Conservation (phyloP, 2,888 invertebrate genomes). For the Cantharis rufa region DNA sequence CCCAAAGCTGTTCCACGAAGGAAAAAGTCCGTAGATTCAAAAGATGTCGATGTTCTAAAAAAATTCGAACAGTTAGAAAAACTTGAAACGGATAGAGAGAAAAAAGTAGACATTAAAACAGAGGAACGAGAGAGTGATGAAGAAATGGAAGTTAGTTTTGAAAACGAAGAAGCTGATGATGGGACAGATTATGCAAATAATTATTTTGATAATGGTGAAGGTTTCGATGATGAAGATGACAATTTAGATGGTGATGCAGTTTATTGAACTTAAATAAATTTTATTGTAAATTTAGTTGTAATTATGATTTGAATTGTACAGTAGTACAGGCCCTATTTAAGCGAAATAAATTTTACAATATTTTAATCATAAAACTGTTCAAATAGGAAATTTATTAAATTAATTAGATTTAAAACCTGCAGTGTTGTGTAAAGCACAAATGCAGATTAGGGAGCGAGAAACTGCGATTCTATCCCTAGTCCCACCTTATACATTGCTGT, state of each 20-base stretch:
- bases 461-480: too few relatives aligned
- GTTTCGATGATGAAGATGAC: conserved; percentile 85
- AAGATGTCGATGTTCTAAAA: conserved; percentile 39
- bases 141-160: conserved; percentile 66
- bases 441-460: too few relatives aligned
- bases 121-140: conserved; percentile 63
- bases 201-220: conserved; percentile 88
- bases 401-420: too few relatives aligned
- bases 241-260: conserved; percentile 83
- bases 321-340: neutral
- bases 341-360: neutral
- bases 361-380: neutral
- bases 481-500: too few relatives aligned
- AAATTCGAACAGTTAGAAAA: conserved; percentile 59
- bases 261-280: conserved; percentile 59
- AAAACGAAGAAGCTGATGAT: conserved; percentile 86
- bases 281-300: neutral
- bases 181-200: conserved; percentile 87
- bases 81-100: conserved; percentile 65
- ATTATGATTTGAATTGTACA: neutral
- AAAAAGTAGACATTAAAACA: conserved; percentile 58
- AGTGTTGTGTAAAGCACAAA: too few relatives aligned
- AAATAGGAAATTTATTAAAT: neutral
- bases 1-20: conserved; percentile 58
- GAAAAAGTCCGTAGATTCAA: conserved; percentile 40